Conservation (phyloP, 2,888 invertebrate species). For the Erpobdella octoculata region DNA sequence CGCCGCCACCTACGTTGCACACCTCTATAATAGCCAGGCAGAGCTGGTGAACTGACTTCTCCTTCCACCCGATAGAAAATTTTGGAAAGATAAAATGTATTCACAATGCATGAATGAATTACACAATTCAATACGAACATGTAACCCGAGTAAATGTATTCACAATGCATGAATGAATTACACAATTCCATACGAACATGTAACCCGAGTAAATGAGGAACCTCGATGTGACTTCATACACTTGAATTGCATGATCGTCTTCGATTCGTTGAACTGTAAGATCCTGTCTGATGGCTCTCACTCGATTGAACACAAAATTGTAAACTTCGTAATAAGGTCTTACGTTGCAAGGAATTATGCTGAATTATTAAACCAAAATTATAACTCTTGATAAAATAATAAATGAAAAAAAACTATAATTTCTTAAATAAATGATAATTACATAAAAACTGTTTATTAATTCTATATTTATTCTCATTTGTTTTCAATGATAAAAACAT, state of each 20-base stretch:
- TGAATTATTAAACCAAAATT: neutral
- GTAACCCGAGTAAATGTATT: no score
- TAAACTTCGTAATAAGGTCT: slow-evolving; percentile 59
- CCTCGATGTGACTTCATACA: slow-evolving; percentile 68
- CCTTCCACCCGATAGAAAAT: no score
- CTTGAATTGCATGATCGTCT: slow-evolving; percentile 55
- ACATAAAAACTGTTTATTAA: neutral
- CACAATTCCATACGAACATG: no score
- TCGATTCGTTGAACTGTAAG: slow-evolving; percentile 66
- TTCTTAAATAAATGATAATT: neutral
- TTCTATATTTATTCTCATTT: neutral
- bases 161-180: no score
- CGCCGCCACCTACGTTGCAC: no score
- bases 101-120: no score
- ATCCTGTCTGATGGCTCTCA: slow-evolving; percentile 70
- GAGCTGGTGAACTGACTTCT: no score
- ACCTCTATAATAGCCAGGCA: no score
- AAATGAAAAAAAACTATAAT: neutral
- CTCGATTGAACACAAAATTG: slow-evolving; percentile 69
- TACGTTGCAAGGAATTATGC: neutral
- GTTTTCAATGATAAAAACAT: no score
- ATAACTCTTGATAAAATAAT: neutral
- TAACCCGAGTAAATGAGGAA: slow-evolving; percentile 63
- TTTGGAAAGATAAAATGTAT: no score
- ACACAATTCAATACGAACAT: no score